These are phyloP conservation scores for Pelobates fuscus DNA, from an alignment of 2,113 vertebrate species.

Conservation along the genomic window DNA sequence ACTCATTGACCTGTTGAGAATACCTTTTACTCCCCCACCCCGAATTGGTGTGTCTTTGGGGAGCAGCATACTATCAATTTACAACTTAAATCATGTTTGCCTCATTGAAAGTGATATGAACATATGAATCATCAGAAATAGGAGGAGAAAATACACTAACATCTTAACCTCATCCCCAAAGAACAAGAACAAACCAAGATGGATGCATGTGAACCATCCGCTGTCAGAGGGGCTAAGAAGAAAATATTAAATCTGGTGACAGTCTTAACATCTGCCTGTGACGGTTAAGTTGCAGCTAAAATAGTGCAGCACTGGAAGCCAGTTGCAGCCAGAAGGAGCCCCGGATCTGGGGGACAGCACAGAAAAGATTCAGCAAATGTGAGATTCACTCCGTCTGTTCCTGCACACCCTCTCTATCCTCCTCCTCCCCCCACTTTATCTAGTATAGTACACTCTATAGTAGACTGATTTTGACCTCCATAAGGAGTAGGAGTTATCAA, in stretches of 20 bases:
- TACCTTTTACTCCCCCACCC: too few relatives aligned
- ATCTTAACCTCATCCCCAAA: neutral
- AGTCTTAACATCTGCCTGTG: neutral
- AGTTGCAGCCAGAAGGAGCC: constrained; percentile 55
- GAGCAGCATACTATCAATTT: too few relatives aligned
- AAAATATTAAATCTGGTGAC: neutral
- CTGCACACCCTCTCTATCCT: constrained; percentile 58
- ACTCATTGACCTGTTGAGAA: too few relatives aligned
- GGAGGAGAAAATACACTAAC: neutral
- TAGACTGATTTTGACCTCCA: constrained; percentile 99
- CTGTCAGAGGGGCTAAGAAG: neutral
- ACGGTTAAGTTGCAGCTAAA: neutral
- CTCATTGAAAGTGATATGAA: too few relatives aligned
- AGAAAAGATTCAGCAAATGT: constrained; percentile 64
- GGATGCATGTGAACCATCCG: neutral
- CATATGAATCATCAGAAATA: too few relatives aligned
- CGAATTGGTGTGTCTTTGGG: too few relatives aligned
- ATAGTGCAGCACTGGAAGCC: too few relatives aligned
- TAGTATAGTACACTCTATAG: constrained; percentile 99
- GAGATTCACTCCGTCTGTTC: constrained; percentile 48
- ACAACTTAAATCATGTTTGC: too few relatives aligned
- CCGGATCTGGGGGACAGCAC: constrained; percentile 58
- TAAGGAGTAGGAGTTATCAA: constrained; percentile 98
- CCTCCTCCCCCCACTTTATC: constrained; percentile 78
- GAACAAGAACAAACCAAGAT: neutral